Evolutionary conservation across 2,113 vertebrate genomes (phyloP), one percentile per base, ranked within the genome.

Genomic region (Chiloscyllium plagiosum): DNA sequence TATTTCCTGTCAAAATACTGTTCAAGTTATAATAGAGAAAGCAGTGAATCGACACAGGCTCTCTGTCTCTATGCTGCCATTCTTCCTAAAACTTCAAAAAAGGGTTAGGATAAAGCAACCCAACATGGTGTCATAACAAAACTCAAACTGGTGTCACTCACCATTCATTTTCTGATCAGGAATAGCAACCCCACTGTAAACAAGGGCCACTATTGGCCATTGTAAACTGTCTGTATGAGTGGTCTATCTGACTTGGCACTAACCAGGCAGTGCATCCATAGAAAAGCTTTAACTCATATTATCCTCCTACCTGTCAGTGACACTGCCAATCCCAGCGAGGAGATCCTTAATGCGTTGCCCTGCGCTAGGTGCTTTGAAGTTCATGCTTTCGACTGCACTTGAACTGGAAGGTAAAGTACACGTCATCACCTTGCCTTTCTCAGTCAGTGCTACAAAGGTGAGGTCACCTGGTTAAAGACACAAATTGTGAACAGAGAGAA

Each of bases 261-360:
- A 47, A 94, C 65, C 33, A 13, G 4, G 37, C n/a, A 22, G 33
- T 17, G 19, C 12, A 12, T 33, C 52, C 19, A 86, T 19, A 93
- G 33, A 19, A n/a, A 65, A 37, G 56, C 33, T 90, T n/a, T 12
- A 42, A 47, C 12, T 29, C 26, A 47, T 13, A 72, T 15, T 1
- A 6, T 50, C 66, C 68, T 76, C 95, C 95, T 96, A 99, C 99
- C 98, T 99, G 96, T 99, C 98, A 0, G 98, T 99, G 70, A 98
- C 97, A 0, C 98, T 97, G 83, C 98, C 98, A 0, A 99, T 99
- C 12, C 98, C 98, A 0, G 98, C 98, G 0, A 99, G 97, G 61
- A 99, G 97, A 95, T 98, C 98, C 96, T 97, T 98, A 50, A 99
- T 97, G 94, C 97, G 98, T 65, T 97, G 97, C 7, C 98, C 98